Percentiles rank a stretch among this genome's conserved stretches.
These are phyloP conservation scores for Acromyrmex heyeri DNA, from an alignment of 1,140 invertebrate genomes.

Conservation along the genomic window DNA sequence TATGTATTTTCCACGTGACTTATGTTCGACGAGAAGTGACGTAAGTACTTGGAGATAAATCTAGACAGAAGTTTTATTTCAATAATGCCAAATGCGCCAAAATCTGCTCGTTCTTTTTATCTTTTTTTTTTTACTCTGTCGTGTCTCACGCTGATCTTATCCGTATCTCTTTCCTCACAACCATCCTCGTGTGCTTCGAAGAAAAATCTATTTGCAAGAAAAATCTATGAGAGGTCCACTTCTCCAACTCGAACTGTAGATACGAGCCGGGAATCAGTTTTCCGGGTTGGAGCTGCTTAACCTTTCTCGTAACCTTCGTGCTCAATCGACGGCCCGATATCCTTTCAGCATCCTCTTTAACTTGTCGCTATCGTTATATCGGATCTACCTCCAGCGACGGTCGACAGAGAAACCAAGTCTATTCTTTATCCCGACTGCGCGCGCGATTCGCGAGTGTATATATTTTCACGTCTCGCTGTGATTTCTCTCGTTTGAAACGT, in stretches of 20 bases:
- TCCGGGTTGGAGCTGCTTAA: constrained; percentile 38
- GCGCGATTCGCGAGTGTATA: constrained; percentile 15
- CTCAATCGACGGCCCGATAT: constrained; percentile 70
- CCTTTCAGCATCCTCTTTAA: constrained; percentile 68
- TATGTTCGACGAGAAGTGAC: not conserved
- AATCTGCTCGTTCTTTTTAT: not conserved
- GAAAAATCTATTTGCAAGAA: constrained; percentile 62
- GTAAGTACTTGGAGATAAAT: constrained; percentile 25
- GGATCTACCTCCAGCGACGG: constrained; percentile 37
- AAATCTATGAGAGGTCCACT: constrained; percentile 69
- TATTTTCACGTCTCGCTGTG: constrained; percentile 27
- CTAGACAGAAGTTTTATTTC: constrained; percentile 46
- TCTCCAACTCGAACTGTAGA: constrained; percentile 44
- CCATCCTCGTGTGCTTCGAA: constrained; percentile 29
- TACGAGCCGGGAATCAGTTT: constrained; percentile 62
- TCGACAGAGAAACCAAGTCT: constrained; percentile 39
- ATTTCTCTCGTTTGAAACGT: constrained; percentile 31
- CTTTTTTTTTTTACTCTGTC: constrained; percentile 2
- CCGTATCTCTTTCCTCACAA: constrained; percentile 20
- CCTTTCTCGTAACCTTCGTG: constrained; percentile 50
- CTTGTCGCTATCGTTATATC: constrained; percentile 64
- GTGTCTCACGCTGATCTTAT: constrained; percentile 59
- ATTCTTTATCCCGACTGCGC: constrained; percentile 60
- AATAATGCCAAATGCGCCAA: constrained; percentile 34
- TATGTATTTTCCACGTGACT: not conserved